A percentile compares a stretch with the other conserved stretches of the same genome.
Conservation (phyloP, 2,113 vertebrate species). For the Campylomormyrus numenius region DNA sequence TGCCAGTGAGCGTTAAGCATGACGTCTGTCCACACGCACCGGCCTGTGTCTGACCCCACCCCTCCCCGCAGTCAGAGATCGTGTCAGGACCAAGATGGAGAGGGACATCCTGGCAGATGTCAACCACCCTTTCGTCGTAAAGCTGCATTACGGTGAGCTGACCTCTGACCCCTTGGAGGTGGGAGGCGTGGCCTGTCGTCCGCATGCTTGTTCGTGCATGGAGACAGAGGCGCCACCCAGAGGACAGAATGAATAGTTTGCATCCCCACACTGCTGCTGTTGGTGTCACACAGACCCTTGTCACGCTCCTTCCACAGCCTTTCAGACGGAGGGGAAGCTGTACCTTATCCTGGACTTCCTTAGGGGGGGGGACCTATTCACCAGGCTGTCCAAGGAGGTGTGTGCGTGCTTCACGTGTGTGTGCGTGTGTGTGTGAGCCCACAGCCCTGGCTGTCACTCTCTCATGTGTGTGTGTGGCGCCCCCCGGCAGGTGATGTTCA, state of each 20-base stretch:
- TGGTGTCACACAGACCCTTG: not conserved
- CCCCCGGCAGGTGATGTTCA: conserved; percentile 23
- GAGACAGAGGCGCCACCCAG: not conserved
- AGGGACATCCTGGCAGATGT: conserved; percentile 73
- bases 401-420: not conserved
- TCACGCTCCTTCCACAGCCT: conserved; percentile 50
- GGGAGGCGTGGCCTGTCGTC: not conserved
- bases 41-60: not conserved
- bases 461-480: not conserved
- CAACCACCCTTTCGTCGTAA: conserved; percentile 72
- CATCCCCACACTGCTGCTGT: not conserved
- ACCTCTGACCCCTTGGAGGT: not conserved
- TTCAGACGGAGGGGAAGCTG: conserved; percentile 75
- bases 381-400: conserved; percentile 74
- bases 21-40: not conserved
- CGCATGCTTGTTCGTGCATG: not conserved
- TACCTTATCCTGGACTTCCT: conserved; percentile 78
- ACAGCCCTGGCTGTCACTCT: not conserved
- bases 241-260: not conserved
- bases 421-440: not conserved
- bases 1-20: not conserved
- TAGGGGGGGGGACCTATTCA: conserved; percentile 76
- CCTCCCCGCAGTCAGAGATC: conserved; percentile 59
- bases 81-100: conserved; percentile 73
- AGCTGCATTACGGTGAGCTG: conserved; percentile 67